Base-by-base conservation (phyloP, 2,888 invertebrate genomes). In the Melanostoma scalare region DNA sequence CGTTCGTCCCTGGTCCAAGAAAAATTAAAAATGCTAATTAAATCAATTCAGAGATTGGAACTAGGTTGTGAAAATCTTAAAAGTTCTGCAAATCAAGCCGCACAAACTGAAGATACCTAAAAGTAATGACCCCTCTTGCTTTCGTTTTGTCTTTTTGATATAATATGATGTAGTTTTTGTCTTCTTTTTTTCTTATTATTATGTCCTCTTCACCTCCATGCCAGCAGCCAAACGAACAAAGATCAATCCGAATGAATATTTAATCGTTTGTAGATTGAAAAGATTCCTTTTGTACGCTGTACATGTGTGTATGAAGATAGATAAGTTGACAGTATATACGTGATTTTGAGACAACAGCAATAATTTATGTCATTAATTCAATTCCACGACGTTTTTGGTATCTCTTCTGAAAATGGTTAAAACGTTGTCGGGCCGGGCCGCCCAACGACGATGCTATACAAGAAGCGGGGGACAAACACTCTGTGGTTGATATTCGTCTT, bases 281-380 rank as follows among this genome's bases (percentile, higher is more conserved):
- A 73, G 78, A 73, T 76, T 71, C 69, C 55, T 48, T 72, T 68
- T 68, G 5, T 48, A 55, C 31, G 73, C 55, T 46, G 20, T 68
- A 9, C 38, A 69, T 60, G 67, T 67, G 50, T 68, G 36, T 67
- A 52, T 67, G 50, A 52, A 65, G 52, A 77, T 72, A 81, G 72
- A 72, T 81, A 76, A 68, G 68, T 82, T 77, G 72, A 67, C 77
- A 72, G 72, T 56, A 65, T 73, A 58, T 63, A 73, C 68, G 69
- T 74, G 78, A 63, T 78, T 82, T 82, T 82, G 78, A 78, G 60
- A 78, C 68, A 78, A 65, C 69, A 78, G 78, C 82, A 78, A 84
- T 84, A 84, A 84, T 78, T 84, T 84, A 84, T 78, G 74, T 74
- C 78, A 84, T 84, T 78, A 78, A 84, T 84, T 78, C 78, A 84